Evolutionary conservation across 2,888 invertebrate species (phyloP).

Genomic region (Anarsia innoxiella): DNA sequence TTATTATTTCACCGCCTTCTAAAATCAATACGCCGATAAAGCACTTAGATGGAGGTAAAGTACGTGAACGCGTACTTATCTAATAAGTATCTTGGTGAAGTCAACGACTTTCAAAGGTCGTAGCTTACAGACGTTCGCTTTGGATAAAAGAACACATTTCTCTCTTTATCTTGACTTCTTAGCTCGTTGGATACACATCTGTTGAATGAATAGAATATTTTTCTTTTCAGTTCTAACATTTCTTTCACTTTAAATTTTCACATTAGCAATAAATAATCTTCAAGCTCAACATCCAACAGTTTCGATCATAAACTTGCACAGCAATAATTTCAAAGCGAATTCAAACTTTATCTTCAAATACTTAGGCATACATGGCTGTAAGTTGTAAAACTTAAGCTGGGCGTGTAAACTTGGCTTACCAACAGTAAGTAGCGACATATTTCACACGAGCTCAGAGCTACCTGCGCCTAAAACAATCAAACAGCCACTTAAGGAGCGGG

Average conservation of each 20-base stretch:
- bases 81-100: conserved; percentile 2
- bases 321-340: conserved; percentile 1
- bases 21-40: conserved; percentile 16
- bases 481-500: conserved; percentile 49
- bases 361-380: conserved; percentile 23
- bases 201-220: too few relatives aligned
- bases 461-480: conserved; percentile 72
- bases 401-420: conserved; percentile 58
- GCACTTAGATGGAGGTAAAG: conserved; percentile 7
- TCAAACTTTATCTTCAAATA: conserved; percentile 5
- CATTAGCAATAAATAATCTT: too few relatives aligned
- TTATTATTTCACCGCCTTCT: conserved; percentile 13
- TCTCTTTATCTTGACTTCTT: too few relatives aligned
- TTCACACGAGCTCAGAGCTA: conserved; percentile 60
- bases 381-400: conserved; percentile 63
- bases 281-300: too few relatives aligned
- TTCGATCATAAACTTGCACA: neutral
- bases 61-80: conserved; percentile 6
- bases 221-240: too few relatives aligned
- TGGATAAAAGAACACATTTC: too few relatives aligned
- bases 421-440: conserved; percentile 67
- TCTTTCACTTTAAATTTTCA: too few relatives aligned
- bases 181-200: too few relatives aligned
- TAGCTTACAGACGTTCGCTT: too few relatives aligned
- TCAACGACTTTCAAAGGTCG: conserved; percentile 2